These are phyloP conservation scores for Bombyx mandarina DNA, from an alignment of 1,140 invertebrate genomes.

Conservation along the genomic window DNA sequence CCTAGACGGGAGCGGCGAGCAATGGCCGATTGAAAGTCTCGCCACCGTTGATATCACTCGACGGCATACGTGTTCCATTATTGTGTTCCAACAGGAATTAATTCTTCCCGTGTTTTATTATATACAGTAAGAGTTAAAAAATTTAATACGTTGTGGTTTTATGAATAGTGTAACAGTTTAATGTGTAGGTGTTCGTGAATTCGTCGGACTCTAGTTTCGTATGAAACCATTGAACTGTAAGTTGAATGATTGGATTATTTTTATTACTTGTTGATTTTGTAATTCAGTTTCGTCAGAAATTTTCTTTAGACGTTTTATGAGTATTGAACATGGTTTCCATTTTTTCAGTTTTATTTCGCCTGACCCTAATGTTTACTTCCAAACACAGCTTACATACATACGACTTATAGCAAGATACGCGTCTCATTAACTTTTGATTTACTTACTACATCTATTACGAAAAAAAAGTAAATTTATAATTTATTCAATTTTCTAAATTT, in stretches of 20 bases:
- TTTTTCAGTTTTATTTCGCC: no score
- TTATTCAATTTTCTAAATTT: no score
- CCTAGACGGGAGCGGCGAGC: slow-evolving; percentile 17
- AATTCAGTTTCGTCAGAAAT: no score
- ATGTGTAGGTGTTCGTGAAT: slow-evolving; percentile 21
- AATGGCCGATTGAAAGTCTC: slow-evolving; percentile 44
- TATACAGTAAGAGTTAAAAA: slow-evolving; percentile 25
- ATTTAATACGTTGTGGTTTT: slow-evolving; percentile 9
- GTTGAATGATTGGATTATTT: slow-evolving; percentile 14
- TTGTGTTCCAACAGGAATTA: slow-evolving; percentile 27
- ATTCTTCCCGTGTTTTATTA: slow-evolving; percentile 11
- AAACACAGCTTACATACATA: no score
- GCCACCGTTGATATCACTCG: slow-evolving; percentile 14
- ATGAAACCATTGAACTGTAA: slow-evolving; percentile 54
- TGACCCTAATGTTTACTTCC: no score
- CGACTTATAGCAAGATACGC: no score
- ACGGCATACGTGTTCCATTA: slow-evolving; percentile 14
- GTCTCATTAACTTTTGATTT: no score
- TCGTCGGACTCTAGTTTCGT: slow-evolving; percentile 19
- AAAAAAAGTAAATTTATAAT: no score
- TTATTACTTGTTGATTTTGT: background rate
- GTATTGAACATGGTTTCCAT: no score
- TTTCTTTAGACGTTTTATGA: no score
- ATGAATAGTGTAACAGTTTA: slow-evolving; percentile 14
- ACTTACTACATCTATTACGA: no score